These are phyloP conservation scores for Nothobranchius furzeri DNA, from an alignment of 2,113 vertebrate genomes.

Conservation along the genomic window DNA sequence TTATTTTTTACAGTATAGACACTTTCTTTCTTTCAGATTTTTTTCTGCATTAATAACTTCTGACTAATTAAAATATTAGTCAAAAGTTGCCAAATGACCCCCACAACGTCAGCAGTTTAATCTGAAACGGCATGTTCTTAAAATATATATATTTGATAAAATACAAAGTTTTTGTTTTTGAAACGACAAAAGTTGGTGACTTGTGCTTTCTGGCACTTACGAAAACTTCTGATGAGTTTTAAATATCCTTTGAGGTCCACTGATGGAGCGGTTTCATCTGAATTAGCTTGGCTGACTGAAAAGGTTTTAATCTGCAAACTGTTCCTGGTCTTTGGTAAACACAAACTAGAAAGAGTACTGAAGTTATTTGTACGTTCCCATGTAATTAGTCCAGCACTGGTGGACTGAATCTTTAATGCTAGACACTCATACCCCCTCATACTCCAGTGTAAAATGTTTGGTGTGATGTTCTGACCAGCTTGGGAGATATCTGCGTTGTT, in stretches of 20 bases:
- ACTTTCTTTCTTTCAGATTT: no score
- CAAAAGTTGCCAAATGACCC: no score
- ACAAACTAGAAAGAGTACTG: slow-evolving; percentile 13
- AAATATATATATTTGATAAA: no score
- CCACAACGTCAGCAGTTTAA: no score
- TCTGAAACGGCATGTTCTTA: not conserved
- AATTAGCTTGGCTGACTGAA: slow-evolving; percentile 24
- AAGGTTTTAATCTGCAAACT: slow-evolving; percentile 31
- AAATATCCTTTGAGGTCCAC: slow-evolving; percentile 31
- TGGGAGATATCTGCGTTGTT: slow-evolving; percentile 22
- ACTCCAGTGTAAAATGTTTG: slow-evolving; percentile 23
- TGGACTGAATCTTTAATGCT: slow-evolving; percentile 3
- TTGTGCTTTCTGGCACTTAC: not conserved
- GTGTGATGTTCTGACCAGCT: slow-evolving; percentile 13
- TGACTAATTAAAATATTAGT: no score
- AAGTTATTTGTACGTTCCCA: slow-evolving; percentile 21
- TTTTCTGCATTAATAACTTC: no score
- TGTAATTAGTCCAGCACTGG: not conserved
- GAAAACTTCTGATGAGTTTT: slow-evolving; percentile 1
- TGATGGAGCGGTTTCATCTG: not conserved
- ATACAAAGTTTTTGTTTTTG: not conserved
- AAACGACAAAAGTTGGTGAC: not conserved
- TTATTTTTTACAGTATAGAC: no score
- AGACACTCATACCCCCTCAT: slow-evolving; percentile 9
- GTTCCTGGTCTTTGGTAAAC: slow-evolving; percentile 25